Evolutionary conservation across 2,797 vertebrate genomes (phyloP).

Genomic region (Rhinoraja longicauda): DNA sequence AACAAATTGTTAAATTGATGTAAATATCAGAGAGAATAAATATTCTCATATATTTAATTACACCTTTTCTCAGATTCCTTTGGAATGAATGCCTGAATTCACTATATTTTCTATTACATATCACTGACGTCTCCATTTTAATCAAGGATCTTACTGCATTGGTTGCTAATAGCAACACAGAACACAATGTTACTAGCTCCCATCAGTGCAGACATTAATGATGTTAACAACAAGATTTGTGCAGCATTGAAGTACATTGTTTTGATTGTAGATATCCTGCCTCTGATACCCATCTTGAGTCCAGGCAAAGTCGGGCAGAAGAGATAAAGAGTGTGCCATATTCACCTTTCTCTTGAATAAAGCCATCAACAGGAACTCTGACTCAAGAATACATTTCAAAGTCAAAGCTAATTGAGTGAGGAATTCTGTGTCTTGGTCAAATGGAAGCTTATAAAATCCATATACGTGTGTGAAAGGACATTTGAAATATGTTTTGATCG

Average conservation of each 20-base stretch:
- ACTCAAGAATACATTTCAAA: neutral
- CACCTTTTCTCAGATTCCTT: neutral
- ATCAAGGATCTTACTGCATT: neutral
- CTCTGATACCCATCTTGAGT: neutral
- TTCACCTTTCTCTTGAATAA: neutral
- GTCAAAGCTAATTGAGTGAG: neutral
- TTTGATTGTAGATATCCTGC: neutral
- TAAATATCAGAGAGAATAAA: neutral
- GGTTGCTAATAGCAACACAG: neutral
- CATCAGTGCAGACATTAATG: neutral
- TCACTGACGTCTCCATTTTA: neutral
- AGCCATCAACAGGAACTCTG: neutral
- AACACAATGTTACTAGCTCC: neutral
- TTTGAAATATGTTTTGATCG: neutral
- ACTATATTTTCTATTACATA: neutral
- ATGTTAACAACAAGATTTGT: neutral
- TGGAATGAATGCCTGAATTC: no score
- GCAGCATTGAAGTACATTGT: neutral
- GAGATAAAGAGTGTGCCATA: neutral
- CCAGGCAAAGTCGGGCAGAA: neutral
- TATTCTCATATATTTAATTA: neutral
- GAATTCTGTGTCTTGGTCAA: neutral
- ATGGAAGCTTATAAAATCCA: neutral
- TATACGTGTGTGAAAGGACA: neutral
- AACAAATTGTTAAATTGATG: neutral